These are phyloP conservation scores for Sebastes cheni DNA, from an alignment of 2,797 vertebrate species.

Conservation along the genomic window DNA sequence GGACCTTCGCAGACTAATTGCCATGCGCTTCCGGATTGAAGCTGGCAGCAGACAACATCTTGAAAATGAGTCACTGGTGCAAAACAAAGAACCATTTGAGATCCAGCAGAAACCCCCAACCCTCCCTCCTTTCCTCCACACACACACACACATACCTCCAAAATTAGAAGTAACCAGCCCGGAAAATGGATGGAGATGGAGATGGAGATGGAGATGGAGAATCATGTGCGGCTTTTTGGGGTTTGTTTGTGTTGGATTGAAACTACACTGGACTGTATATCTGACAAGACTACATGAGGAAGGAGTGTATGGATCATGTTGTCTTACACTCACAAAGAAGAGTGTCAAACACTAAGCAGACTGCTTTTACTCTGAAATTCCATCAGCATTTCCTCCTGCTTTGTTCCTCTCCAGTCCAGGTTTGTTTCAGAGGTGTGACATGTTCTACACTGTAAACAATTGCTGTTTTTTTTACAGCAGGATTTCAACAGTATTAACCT, in stretches of 20 bases:
- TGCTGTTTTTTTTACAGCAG: too few relatives aligned
- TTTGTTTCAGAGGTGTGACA: conserved; percentile 4
- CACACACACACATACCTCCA: background rate
- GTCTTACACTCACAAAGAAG: background rate
- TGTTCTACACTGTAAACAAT: too few relatives aligned
- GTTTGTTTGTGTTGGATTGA: conserved; percentile 13
- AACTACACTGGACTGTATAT: background rate
- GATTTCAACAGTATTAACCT: too few relatives aligned
- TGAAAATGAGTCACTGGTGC: conserved; percentile 98
- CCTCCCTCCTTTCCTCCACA: background rate
- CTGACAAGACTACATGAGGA: background rate
- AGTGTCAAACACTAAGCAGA: background rate
- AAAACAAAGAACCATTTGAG: conserved; percentile 94
- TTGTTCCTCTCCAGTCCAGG: conserved; percentile 17
- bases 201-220: background rate
- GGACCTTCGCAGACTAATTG: conserved; percentile 98
- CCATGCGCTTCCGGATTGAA: conserved; percentile 99
- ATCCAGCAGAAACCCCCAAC: conserved; percentile 54
- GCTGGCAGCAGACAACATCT: conserved; percentile 99
- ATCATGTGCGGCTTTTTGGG: background rate
- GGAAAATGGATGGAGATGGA: conserved; percentile 17
- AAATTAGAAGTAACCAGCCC: conserved; percentile 23
- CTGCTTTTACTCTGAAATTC: conserved; percentile 41
- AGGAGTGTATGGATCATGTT: background rate
- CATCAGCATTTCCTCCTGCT: conserved; percentile 16